A percentile compares a stretch with the other conserved stretches of the same genome.
phyloP scores from a whole-genome alignment of 2,113 vertebrate species.

The Lophura nycthemera region DNA sequence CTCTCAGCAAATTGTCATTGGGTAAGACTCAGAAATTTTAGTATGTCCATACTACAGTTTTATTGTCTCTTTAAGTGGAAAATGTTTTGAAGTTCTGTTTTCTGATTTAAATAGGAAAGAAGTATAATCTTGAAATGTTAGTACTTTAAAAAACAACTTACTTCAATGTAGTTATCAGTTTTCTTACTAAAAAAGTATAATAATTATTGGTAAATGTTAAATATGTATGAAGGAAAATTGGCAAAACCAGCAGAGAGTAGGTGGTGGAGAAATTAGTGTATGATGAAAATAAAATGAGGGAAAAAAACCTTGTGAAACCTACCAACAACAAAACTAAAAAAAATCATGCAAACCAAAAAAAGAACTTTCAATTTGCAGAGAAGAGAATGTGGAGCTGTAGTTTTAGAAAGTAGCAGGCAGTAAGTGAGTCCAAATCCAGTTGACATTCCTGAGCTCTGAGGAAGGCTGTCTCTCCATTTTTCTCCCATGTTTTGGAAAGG shows the following conservation, averaged over 20 bases:
- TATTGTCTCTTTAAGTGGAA: neutral
- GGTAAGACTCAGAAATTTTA: neutral
- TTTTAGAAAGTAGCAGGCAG: neutral
- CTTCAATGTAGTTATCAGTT: neutral
- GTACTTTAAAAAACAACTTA: neutral
- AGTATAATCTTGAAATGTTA: neutral
- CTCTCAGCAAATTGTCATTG: neutral
- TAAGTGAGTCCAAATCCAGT: neutral
- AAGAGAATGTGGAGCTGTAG: neutral
- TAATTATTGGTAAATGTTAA: neutral
- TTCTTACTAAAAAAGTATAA: neutral
- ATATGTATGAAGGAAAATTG: neutral
- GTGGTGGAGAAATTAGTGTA: neutral
- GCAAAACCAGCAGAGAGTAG: neutral
- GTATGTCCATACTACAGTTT: neutral
- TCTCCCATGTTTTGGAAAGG: neutral
- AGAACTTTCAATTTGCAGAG: neutral
- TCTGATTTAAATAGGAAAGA: neutral
- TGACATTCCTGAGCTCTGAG: neutral
- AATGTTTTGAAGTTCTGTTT: neutral
- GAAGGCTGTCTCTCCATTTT: neutral
- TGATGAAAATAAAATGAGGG: neutral
- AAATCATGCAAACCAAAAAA: neutral
- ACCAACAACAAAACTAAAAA: neutral
- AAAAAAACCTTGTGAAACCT: neutral